Conservation (phyloP, 2,113 vertebrate genomes). For the Nanger granti region DNA sequence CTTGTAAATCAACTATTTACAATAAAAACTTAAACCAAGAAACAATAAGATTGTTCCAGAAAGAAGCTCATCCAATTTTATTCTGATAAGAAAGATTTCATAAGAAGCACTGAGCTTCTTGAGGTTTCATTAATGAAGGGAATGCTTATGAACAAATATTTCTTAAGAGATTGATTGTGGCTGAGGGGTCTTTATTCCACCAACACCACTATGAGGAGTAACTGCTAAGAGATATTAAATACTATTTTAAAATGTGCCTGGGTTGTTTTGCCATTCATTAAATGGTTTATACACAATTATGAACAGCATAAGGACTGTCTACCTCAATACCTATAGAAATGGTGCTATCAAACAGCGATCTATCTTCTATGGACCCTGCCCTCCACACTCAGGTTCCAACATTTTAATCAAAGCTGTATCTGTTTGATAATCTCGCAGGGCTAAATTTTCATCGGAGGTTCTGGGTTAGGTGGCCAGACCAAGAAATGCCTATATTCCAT, state of each 20-base stretch:
- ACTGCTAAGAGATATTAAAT: background rate
- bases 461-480: slow-evolving; percentile 86
- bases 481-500: slow-evolving; percentile 31
- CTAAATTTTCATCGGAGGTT: slow-evolving; percentile 84
- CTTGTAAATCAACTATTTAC: background rate
- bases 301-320: slow-evolving; percentile 84
- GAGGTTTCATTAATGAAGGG: slow-evolving; percentile 83
- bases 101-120: background rate
- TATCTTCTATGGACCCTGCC: slow-evolving; percentile 88
- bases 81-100: background rate
- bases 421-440: slow-evolving; percentile 83
- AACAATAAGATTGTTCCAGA: background rate
- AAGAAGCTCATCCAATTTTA: background rate
- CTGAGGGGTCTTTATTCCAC: slow-evolving; percentile 84
- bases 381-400: slow-evolving; percentile 86
- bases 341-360: slow-evolving; percentile 85
- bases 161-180: slow-evolving; percentile 85
- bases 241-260: background rate
- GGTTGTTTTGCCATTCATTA: background rate
- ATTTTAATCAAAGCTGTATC: slow-evolving; percentile 90
- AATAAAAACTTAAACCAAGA: background rate
- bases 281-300: slow-evolving; percentile 84
- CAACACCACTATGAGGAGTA: slow-evolving; percentile 59
- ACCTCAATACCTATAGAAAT: slow-evolving; percentile 88
- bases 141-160: slow-evolving; percentile 86